These are phyloP conservation scores for Thyatira batis DNA, from an alignment of 2,888 invertebrate genomes.

Conservation along the genomic window DNA sequence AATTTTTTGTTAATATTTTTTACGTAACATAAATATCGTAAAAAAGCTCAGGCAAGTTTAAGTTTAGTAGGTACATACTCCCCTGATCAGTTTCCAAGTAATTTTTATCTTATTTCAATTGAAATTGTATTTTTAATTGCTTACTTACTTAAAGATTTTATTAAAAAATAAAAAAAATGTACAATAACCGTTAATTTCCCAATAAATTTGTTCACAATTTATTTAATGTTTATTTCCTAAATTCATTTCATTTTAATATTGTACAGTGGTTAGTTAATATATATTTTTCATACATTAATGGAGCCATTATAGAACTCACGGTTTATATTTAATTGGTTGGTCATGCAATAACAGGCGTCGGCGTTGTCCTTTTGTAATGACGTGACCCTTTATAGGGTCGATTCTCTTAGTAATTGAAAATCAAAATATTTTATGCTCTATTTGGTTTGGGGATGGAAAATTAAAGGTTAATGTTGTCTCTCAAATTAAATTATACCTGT, in stretches of 20 bases:
- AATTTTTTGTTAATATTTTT: not conserved
- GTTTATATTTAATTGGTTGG: constrained; percentile 61
- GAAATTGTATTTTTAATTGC: too few relatives aligned
- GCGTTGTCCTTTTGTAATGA: constrained; percentile 71
- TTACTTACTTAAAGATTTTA: too few relatives aligned
- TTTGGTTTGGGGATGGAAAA: constrained; percentile 34
- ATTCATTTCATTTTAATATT: too few relatives aligned
- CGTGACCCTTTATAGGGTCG: constrained; percentile 57
- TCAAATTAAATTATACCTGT: not conserved
- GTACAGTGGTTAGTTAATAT: not conserved
- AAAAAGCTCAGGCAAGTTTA: too few relatives aligned
- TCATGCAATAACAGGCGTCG: constrained; percentile 44
- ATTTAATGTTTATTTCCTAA: too few relatives aligned
- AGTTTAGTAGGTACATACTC: too few relatives aligned
- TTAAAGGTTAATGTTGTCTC: not conserved
- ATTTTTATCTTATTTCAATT: too few relatives aligned
- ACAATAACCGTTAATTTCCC: too few relatives aligned
- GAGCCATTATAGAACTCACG: constrained; percentile 41
- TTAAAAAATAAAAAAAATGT: too few relatives aligned
- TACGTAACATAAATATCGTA: too few relatives aligned
- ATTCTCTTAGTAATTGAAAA: constrained; percentile 68
- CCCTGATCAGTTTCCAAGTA: too few relatives aligned
- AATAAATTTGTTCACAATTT: too few relatives aligned
- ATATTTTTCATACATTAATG: constrained; percentile 12
- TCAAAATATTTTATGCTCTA: constrained; percentile 64